These are phyloP conservation scores for Heterodera schachtii DNA, from an alignment of 1,140 invertebrate genomes.

Conservation along the genomic window DNA sequence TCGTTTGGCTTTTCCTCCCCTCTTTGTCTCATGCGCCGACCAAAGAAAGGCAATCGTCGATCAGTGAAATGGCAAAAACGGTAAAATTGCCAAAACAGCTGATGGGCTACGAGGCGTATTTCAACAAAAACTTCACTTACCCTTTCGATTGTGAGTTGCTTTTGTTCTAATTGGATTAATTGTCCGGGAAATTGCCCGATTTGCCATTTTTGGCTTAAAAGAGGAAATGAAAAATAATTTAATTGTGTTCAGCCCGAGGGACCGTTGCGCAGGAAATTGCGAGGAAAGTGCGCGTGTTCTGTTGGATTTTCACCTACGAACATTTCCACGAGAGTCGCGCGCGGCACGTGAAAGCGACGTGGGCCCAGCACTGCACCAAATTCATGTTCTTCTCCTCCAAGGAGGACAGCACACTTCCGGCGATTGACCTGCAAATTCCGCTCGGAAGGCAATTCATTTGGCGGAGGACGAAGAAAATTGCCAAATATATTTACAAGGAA, in stretches of 20 bases:
- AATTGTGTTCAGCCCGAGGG: constrained; percentile 66
- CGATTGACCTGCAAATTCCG: constrained; percentile 71
- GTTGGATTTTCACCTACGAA: constrained; percentile 92
- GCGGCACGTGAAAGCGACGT: constrained; percentile 80
- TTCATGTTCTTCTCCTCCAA: constrained; percentile 49
- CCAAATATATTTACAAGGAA: constrained; percentile 72
- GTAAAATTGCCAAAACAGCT: not conserved
- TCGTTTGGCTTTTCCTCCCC: not conserved
- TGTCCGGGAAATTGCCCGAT: not conserved
- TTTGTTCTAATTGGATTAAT: not conserved
- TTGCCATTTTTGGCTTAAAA: not conserved
- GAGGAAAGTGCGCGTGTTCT: constrained; percentile 78
- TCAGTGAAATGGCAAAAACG: not conserved
- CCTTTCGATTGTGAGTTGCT: not conserved
- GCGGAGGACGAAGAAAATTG: constrained; percentile 90
- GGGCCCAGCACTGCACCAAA: constrained; percentile 86
- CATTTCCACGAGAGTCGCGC: constrained; percentile 85
- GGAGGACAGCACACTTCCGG: constrained; percentile 56
- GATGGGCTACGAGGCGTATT: constrained; percentile 1
- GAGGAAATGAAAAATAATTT: not conserved
- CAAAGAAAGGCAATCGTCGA: not conserved
- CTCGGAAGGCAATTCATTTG: constrained; percentile 84
- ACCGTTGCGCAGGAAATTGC: constrained; percentile 76
- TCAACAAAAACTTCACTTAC: not conserved
- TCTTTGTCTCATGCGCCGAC: not conserved